Percentiles rank a stretch among this genome's conserved stretches.
phyloP scores from a whole-genome alignment of 2,888 invertebrate genomes.

The Melitaea athalia region DNA sequence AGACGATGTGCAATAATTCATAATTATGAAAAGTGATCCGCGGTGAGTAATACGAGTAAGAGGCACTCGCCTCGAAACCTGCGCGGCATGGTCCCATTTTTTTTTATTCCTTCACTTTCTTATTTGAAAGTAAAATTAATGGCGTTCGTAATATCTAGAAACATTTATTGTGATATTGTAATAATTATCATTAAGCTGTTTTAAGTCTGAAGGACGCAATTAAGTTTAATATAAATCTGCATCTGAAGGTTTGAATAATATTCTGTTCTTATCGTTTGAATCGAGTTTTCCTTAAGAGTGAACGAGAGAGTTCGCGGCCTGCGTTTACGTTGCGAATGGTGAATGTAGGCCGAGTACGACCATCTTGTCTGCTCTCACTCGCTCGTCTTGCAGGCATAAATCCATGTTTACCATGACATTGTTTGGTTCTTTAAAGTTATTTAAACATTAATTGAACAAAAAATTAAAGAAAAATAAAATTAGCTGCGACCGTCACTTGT shows the following conservation, averaged over 20 bases:
- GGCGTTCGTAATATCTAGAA: background rate
- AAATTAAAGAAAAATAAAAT: background rate
- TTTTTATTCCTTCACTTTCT: slow-evolving; percentile 39
- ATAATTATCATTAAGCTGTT: background rate
- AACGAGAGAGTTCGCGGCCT: slow-evolving; percentile 59
- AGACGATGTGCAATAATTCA: slow-evolving; percentile 14
- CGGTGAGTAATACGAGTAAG: slow-evolving; percentile 18
- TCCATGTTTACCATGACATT: slow-evolving; percentile 57
- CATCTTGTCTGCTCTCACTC: slow-evolving; percentile 76
- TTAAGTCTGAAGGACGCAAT: slow-evolving; percentile 12
- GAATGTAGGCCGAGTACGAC: slow-evolving; percentile 79
- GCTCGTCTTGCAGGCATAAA: slow-evolving; percentile 69
- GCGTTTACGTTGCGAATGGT: slow-evolving; percentile 73
- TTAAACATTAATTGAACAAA: background rate
- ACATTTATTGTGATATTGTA: background rate
- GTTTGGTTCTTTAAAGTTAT: slow-evolving; percentile 8
- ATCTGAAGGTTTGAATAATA: slow-evolving; percentile 43
- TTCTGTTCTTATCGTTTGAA: slow-evolving; percentile 52
- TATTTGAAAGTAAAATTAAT: slow-evolving; percentile 42
- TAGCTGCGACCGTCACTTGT: background rate
- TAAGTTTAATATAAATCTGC: slow-evolving; percentile 18
- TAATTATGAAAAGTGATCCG: slow-evolving; percentile 9
- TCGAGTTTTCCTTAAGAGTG: slow-evolving; percentile 45
- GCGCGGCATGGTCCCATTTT: slow-evolving; percentile 39
- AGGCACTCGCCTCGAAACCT: slow-evolving; percentile 22